phyloP scores from a whole-genome alignment of 1,140 invertebrate genomes.

The Bombus impatiens region DNA sequence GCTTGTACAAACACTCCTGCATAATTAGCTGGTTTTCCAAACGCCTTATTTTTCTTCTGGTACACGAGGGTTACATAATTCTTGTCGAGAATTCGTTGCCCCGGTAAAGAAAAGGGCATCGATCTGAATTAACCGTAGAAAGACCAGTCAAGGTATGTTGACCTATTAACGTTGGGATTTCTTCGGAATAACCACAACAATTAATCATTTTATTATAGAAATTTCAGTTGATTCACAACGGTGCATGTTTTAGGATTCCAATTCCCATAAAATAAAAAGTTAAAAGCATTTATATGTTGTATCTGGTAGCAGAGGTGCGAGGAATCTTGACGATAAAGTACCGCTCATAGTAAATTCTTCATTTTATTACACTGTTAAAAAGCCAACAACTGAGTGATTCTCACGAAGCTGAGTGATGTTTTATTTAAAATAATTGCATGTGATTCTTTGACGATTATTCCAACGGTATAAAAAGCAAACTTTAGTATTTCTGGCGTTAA shows the following conservation, averaged over 20 bases:
- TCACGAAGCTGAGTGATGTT: background rate
- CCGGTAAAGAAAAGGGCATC: background rate
- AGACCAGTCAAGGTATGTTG: background rate
- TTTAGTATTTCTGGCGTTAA: background rate
- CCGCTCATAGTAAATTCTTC: background rate
- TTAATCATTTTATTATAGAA: too few relatives aligned
- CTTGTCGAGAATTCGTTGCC: background rate
- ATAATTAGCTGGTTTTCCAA: constrained; percentile 47
- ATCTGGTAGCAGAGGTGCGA: too few relatives aligned
- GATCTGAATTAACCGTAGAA: background rate
- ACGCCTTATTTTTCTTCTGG: background rate
- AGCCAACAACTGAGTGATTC: background rate
- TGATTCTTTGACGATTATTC: background rate
- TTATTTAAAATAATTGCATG: background rate
- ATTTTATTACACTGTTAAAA: background rate
- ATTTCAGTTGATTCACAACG: too few relatives aligned
- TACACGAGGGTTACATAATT: background rate
- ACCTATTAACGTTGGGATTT: background rate
- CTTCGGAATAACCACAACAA: background rate
- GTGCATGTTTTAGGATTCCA: too few relatives aligned
- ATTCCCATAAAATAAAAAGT: too few relatives aligned
- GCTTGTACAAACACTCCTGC: constrained; percentile 26
- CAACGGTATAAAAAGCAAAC: background rate
- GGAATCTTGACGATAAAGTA: too few relatives aligned
- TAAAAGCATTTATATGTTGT: too few relatives aligned